Percentiles rank a stretch among this genome's conserved stretches.
Evolutionary conservation across 2,113 vertebrate species (phyloP).

Genomic region (Cariama cristata): DNA sequence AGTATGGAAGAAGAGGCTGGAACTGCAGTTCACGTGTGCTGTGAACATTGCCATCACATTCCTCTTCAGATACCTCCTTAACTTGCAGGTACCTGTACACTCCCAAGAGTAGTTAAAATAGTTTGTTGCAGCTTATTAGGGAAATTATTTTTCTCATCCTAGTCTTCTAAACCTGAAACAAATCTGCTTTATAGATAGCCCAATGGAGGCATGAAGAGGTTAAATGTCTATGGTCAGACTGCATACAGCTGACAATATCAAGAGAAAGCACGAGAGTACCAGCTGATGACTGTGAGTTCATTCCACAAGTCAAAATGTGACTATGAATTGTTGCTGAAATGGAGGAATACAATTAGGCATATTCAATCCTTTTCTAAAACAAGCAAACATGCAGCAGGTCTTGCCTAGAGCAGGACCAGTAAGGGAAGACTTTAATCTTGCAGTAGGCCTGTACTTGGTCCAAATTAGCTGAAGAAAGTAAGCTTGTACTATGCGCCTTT

Average conservation of each 20-base stretch:
- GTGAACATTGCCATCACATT: neutral
- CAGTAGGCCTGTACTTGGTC: neutral
- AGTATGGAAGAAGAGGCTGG: neutral
- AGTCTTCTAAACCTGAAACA: neutral
- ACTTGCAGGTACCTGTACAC: neutral
- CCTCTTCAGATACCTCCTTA: neutral
- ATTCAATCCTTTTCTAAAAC: neutral
- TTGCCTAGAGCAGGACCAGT: neutral
- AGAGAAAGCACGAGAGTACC: neutral
- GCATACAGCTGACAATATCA: neutral
- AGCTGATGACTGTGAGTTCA: slow-evolving; percentile 2
- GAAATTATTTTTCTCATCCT: neutral
- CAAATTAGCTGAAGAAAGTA: neutral
- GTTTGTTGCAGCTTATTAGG: neutral
- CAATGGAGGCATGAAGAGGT: neutral
- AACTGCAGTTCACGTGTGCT: neutral
- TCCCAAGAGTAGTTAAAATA: neutral
- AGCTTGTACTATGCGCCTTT: neutral
- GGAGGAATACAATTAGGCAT: neutral
- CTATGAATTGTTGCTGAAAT: neutral
- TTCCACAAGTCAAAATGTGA: neutral
- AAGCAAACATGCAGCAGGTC: neutral
- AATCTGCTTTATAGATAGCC: neutral
- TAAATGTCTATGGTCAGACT: neutral
- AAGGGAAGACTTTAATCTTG: neutral